Conservation (phyloP, 2,888 invertebrate genomes). For the Monoplex corrugatus region DNA sequence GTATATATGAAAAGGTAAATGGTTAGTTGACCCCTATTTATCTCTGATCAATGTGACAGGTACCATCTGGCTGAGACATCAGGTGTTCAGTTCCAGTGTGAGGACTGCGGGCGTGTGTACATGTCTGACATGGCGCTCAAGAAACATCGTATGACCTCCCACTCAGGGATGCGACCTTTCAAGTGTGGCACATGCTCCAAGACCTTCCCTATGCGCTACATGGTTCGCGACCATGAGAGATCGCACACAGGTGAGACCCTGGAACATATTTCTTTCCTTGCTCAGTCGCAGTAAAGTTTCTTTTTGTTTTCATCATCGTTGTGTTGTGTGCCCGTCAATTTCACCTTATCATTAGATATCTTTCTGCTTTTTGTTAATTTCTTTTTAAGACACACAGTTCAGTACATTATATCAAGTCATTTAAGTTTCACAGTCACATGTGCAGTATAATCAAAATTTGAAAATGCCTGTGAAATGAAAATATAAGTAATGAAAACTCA, state of each 20-base stretch:
- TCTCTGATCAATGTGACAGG: no score
- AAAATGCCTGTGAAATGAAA: no score
- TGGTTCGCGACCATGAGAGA: constrained; percentile 57
- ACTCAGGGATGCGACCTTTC: constrained; percentile 54
- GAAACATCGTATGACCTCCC: constrained; percentile 53
- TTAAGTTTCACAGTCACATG: no score
- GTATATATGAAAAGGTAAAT: no score
- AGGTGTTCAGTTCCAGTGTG: constrained; percentile 57
- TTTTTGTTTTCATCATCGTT: neutral
- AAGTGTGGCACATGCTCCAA: constrained; percentile 55
- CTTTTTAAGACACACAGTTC: no score
- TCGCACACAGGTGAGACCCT: constrained; percentile 49
- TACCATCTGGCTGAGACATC: constrained; percentile 54
- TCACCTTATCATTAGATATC: no score
- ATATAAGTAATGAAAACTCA: no score
- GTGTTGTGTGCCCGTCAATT: neutral
- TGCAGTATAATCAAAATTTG: no score
- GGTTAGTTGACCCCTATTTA: no score
- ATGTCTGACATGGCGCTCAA: constrained; percentile 55
- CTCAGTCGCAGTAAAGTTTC: neutral
- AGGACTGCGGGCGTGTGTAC: constrained; percentile 57
- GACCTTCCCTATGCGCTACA: constrained; percentile 57
- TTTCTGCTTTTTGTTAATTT: no score
- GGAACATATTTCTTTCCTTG: neutral
- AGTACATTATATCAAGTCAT: no score